Base-by-base conservation (phyloP, 2,797 vertebrate genomes). In the Neosilurus mollespiculum region DNA sequence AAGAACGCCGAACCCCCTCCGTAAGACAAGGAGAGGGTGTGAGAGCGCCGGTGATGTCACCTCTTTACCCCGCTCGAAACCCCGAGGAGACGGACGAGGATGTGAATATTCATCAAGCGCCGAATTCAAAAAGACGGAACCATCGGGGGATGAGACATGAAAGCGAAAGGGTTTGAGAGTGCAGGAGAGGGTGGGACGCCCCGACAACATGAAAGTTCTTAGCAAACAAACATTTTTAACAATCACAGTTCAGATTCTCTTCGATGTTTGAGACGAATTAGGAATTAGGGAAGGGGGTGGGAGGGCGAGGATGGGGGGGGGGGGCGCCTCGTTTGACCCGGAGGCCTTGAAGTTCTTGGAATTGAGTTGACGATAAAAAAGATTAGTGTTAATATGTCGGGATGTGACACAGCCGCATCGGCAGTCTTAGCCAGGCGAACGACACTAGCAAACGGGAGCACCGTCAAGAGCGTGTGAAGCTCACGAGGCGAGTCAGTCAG, bases 161-260 rank as follows among this genome's bases (percentile, higher is more conserved):
- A 95, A 95, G 95, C 87, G 89, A 91, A 92, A 83, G 84, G 85
- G 92, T 93, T 92, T 91, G 93, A 89, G 92, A 93, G 92, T 91
- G 92, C 93, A 3, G 93, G 90, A 91, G 91, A 94, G 93, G 94
- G 94, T 92, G 93, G 95, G 93, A 90, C 91, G 94, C 92, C 88
- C 84, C 89, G 91, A 91, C 91, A 88, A 95, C 93, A 95, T 95
- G 92, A 95, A 95, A 95, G 94, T 95, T 95, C 92, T 93, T 90
- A 91, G 91, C 94, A 95, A 94, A 94, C 93, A 94, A 95, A 95
- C 94, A 95, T 94, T 93, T 87, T 94, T 93, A 94, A 94, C 94
- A 95, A 94, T 94, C 94, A 94, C 91, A 94, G 92, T 93, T 95
- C 92, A 93, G 93, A 92, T 93, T 91, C 90, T 88, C 90, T 88